A percentile compares a stretch with the other conserved stretches of the same genome.
These are phyloP conservation scores for Vandiemenella viatica DNA, from an alignment of 2,888 invertebrate genomes.

Conservation along the genomic window DNA sequence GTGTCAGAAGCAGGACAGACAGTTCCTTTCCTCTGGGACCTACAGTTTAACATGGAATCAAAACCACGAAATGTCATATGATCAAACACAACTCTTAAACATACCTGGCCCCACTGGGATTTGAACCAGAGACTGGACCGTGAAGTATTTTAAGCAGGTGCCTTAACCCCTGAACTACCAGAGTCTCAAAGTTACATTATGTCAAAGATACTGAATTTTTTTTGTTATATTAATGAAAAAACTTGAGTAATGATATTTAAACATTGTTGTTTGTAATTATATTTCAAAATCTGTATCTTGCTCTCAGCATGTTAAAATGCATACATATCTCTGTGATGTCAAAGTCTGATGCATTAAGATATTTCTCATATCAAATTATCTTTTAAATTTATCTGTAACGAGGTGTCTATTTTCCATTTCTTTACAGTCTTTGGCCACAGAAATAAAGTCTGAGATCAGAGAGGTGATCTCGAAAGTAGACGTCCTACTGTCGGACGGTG, in stretches of 20 bases:
- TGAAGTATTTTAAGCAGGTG: too few relatives aligned
- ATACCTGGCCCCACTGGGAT: too few relatives aligned
- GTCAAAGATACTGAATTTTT: not conserved
- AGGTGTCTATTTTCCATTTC: not conserved
- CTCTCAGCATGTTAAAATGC: not conserved
- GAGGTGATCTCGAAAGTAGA: constrained; percentile 68
- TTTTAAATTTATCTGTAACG: not conserved
- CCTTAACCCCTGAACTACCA: too few relatives aligned
- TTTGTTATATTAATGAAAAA: not conserved
- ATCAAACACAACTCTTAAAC: too few relatives aligned
- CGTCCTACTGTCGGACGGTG: constrained; percentile 52
- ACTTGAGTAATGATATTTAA: too few relatives aligned
- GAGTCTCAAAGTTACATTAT: too few relatives aligned
- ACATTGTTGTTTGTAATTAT: not conserved
- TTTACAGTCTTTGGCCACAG: constrained; percentile 45
- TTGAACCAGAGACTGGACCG: too few relatives aligned
- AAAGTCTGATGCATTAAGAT: not conserved
- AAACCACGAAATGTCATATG: too few relatives aligned
- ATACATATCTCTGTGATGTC: too few relatives aligned
- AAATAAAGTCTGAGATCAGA: constrained; percentile 66
- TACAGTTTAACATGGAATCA: too few relatives aligned
- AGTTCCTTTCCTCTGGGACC: too few relatives aligned
- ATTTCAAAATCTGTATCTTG: not conserved
- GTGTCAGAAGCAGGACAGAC: too few relatives aligned
- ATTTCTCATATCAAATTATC: not conserved